Evolutionary conservation across 2,888 invertebrate species (phyloP).

Genomic region (Drosophila longiperda): DNA sequence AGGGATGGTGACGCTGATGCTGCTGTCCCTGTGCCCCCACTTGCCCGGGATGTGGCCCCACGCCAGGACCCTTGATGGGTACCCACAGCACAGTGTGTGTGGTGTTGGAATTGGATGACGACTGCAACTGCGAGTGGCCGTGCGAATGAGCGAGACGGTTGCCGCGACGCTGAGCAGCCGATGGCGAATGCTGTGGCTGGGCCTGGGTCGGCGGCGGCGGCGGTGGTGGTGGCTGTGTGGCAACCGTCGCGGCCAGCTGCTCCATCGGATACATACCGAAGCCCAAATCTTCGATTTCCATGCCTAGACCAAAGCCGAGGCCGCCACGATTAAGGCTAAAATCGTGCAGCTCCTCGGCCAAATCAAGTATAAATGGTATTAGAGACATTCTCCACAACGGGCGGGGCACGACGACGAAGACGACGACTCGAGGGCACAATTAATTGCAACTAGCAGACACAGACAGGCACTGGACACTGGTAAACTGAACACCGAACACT

Average conservation of each 20-base stretch:
- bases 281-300: constrained; percentile 82
- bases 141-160: constrained; percentile 44
- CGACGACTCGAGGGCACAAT: background rate
- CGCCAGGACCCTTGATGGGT: constrained; percentile 56
- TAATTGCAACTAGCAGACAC: constrained; percentile 23
- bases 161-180: constrained; percentile 39
- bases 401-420: background rate
- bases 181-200: constrained; percentile 54
- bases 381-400: constrained; percentile 70
- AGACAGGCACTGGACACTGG: constrained; percentile 12
- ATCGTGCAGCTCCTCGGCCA: constrained; percentile 78
- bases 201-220: constrained; percentile 39
- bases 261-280: constrained; percentile 82
- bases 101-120: constrained; percentile 6
- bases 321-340: constrained; percentile 60
- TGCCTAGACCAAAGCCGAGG: constrained; percentile 43
- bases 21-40: constrained; percentile 50
- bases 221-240: constrained; percentile 39
- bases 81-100: constrained; percentile 60
- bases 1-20: constrained; percentile 74
- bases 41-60: background rate
- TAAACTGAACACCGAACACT: constrained; percentile 10
- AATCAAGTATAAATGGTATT: constrained; percentile 79
- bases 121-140: constrained; percentile 30
- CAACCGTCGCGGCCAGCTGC: constrained; percentile 60